phyloP scores from a whole-genome alignment of 2,113 vertebrate species.

The Tupaia tana region DNA sequence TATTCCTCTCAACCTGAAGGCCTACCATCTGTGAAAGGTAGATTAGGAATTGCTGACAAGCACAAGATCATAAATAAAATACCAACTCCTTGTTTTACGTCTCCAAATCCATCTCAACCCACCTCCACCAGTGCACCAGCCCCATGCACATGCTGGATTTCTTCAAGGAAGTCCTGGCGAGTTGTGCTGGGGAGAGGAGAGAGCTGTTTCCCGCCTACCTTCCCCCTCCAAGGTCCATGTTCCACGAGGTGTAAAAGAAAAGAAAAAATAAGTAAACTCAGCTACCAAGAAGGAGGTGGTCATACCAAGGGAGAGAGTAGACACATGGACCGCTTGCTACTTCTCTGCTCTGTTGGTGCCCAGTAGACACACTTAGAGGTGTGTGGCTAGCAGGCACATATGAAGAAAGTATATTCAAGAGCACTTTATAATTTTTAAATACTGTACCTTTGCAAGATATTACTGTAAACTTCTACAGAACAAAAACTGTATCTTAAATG shows the following conservation, averaged over 20 bases:
- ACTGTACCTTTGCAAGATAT: not conserved
- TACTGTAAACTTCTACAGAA: not conserved
- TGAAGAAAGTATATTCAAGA: not conserved
- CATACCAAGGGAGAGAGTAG: not conserved
- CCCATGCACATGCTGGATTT: fast-evolving
- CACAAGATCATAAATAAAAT: not conserved
- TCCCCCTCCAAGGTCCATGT: not conserved
- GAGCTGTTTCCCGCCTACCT: not conserved
- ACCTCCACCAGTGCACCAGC: fast-evolving
- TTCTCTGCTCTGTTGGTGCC: not conserved
- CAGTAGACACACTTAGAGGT: no score
- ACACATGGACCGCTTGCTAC: fast-evolving
- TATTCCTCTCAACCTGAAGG: not conserved
- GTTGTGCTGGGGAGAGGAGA: not conserved
- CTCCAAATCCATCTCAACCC: not conserved
- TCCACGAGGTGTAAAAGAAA: not conserved
- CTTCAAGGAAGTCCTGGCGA: not conserved
- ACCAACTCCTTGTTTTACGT: not conserved
- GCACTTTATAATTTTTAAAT: not conserved
- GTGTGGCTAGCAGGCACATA: fast-evolving
- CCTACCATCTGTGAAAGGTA: not conserved
- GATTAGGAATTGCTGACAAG: not conserved
- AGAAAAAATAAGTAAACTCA: not conserved
- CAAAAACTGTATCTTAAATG: not conserved
- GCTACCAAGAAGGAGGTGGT: not conserved